Evolutionary conservation across 2,888 invertebrate species (phyloP), one percentile per base, ranked within the genome.

Genomic region (Ochropleura leucogaster): DNA sequence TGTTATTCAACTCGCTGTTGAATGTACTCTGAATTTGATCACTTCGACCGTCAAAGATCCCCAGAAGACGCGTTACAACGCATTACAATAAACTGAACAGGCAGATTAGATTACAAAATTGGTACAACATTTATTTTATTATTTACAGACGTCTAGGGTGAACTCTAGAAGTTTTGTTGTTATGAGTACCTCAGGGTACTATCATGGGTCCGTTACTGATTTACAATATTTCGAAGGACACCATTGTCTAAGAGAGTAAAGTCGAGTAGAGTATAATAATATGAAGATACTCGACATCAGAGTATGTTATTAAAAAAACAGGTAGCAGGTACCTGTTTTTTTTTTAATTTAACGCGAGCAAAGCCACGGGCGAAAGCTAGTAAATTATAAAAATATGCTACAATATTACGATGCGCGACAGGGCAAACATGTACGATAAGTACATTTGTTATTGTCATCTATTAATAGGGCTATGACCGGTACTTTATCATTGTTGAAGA

Each of bases 1-100:
- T 79, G 65, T 42, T 51, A 44, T 44, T 18, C 1, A 20, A 47
- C 14, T 53, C 62, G 53, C 46, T 42, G 42, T 30, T 40, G 20
- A 55, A 40, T 53, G 4, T 20, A 55, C 46, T 62, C 47, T 80
- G 80, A 68, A 12, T 44, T 10, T 20, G 30, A 57, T 9, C 20
- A 30, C 62, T 62, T 62, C 12, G 62, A 64, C 20, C 16, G 18
- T 20, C 8, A 44, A 1, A 18, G 0, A n/a, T n/a, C 40, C 12
- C 16, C 49, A 14, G n/a, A 51, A 46, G 16, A 72, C 55, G 18
- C 9, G 14, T 18, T 51, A 12, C 30, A n/a, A n/a, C 44, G 12
- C 14, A 60, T 51, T 30, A 18, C 16, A 5, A 8, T 9, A 51
- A 16, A 18, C 16, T 9, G 4, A 7, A 46, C 20, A 1, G 16